Evolutionary conservation across 2,797 vertebrate species (phyloP), one percentile per base, ranked within the genome.

Genomic region (Channallabes apus): DNA sequence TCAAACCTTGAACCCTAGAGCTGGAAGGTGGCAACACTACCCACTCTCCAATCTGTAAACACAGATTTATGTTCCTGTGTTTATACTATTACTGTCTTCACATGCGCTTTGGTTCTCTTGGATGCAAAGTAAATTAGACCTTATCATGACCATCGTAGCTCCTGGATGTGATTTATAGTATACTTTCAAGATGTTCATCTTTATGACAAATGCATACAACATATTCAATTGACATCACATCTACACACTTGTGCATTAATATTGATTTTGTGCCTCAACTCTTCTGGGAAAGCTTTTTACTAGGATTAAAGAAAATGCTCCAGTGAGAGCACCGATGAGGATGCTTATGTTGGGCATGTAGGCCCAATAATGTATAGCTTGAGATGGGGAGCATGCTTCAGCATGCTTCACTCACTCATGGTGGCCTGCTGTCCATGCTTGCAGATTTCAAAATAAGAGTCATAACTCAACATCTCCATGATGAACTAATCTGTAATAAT

Each of bases 401-500:
- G 27, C 1, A 2, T 17, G 24, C n/a, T n/a, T n/a, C n/a, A 24
- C 24, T 73, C 24, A 54, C 51, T 76, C 27, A 32, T 58, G 27
- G 27, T 58, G 73, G 51, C 51, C 29, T 29, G 7, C 51, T 32
- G 8, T 29, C n/a, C 18, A 29, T 58, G 9, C 51, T 54, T 6
- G 7, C 4, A 17, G 73, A 15, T 56, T 75, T 75, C 46, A 29
- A 56, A 75, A 75, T 75, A 75, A 75, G 46, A 75, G 72, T 75
- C n/a, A 29, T 56, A 56, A 18, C 17, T 11, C 8, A 14, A 51
- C 24, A 73, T 3, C 9, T 46, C 22, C 12, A 27, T 51, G 72
- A 18, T 75, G 46, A 75, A 8, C 54, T 29, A 27, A 56, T 75
- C 1, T 29, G n/a, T 54, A 18, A 18, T 75, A 7, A 29, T 29